A percentile compares a stretch with the other conserved stretches of the same genome.
phyloP scores from a whole-genome alignment of 2,888 invertebrate species.

The Amblyjoppa proteus region DNA sequence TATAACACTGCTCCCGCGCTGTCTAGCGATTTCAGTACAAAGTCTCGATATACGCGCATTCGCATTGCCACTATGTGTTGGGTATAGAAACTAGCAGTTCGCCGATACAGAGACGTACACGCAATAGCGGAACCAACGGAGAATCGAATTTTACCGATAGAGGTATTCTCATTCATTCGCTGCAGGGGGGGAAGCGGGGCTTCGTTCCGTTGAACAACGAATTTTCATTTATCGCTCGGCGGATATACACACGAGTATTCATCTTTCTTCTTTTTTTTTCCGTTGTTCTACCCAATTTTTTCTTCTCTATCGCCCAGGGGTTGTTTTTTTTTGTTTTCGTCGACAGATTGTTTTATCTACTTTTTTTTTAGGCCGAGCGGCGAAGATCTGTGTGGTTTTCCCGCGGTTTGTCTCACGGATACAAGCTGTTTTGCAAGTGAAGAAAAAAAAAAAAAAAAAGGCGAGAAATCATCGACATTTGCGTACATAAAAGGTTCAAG shows the following conservation, averaged over 20 bases:
- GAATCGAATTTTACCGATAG: conserved; percentile 6
- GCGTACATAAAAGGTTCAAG: conserved; percentile 5
- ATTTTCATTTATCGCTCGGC: conserved; percentile 15
- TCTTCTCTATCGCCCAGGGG: not conserved
- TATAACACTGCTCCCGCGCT: conserved; percentile 6
- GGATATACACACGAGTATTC: not conserved
- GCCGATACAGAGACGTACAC: not conserved
- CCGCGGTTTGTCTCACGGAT: conserved; percentile 14
- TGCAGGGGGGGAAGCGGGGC: not conserved
- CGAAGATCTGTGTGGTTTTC: not conserved
- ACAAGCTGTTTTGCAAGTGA: not conserved
- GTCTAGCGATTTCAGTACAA: conserved; percentile 1
- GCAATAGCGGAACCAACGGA: not conserved
- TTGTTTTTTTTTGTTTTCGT: too few species aligned
- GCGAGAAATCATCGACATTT: not conserved
- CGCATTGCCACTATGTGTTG: not conserved
- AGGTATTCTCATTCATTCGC: conserved; percentile 23
- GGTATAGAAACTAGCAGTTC: not conserved
- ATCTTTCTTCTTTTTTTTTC: conserved; percentile 2
- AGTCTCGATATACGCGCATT: conserved; percentile 1
- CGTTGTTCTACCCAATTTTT: not conserved
- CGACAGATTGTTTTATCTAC: too few species aligned
- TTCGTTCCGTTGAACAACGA: conserved; percentile 23
- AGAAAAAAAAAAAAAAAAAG: not conserved
- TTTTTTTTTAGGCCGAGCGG: not conserved